Conservation (phyloP, 2,888 invertebrate species). For the Sesamia inferens region DNA sequence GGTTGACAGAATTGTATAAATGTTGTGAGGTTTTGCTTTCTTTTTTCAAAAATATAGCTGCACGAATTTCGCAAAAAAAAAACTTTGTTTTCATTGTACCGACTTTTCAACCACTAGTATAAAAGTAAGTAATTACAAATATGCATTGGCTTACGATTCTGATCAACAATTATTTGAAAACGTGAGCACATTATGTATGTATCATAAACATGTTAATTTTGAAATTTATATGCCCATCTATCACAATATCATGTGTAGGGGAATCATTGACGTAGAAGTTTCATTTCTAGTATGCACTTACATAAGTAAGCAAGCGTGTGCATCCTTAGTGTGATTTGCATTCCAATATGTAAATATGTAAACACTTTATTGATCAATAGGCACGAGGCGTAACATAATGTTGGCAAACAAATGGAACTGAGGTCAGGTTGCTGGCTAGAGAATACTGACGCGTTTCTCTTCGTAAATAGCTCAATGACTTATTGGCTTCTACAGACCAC, state of each 20-base stretch:
- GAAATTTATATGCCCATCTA: slow-evolving; percentile 11
- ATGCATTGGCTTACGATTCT: slow-evolving; percentile 15
- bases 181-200: slow-evolving; percentile 26
- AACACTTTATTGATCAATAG: slow-evolving; percentile 45
- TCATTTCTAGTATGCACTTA: slow-evolving; percentile 1
- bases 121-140: slow-evolving; percentile 4
- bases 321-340: slow-evolving; percentile 37
- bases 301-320: slow-evolving; percentile 23
- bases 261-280: slow-evolving; percentile 21
- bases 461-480: slow-evolving; percentile 63
- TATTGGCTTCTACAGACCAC: slow-evolving; percentile 65
- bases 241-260: neutral
- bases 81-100: neutral
- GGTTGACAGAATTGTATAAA: neutral
- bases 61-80: neutral
- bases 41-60: neutral
- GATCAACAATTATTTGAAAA: slow-evolving; percentile 40
- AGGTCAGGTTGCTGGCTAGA: slow-evolving; percentile 37
- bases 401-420: slow-evolving; percentile 56
- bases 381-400: slow-evolving; percentile 43
- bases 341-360: slow-evolving; percentile 43
- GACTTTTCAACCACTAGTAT: neutral
- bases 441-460: slow-evolving; percentile 46
- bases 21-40: neutral
- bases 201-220: slow-evolving; percentile 16